phyloP scores from a whole-genome alignment of 2,888 invertebrate genomes.

The Gisinianus flammeolus region DNA sequence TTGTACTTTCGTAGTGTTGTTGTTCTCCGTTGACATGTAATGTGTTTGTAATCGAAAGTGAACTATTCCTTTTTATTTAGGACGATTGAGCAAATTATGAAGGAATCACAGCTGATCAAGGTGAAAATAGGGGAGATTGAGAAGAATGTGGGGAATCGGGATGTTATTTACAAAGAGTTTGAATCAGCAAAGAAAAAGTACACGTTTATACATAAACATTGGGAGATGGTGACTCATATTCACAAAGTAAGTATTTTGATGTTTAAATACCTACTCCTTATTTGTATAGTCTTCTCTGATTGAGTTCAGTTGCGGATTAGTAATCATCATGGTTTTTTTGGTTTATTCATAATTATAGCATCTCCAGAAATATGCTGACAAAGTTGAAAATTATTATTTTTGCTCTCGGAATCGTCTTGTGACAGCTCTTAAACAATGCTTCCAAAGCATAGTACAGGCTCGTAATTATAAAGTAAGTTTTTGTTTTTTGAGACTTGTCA shows the following conservation, averaged over 20 bases:
- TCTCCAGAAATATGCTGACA: background rate
- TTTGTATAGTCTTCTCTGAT: no score
- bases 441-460: slow-evolving; percentile 16
- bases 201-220: background rate
- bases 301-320: no score
- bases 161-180: background rate
- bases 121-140: slow-evolving; percentile 11
- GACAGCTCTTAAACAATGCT: slow-evolving; percentile 28
- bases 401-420: slow-evolving; percentile 21
- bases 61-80: no score
- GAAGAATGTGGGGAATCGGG: slow-evolving; percentile 5
- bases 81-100: background rate
- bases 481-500: background rate
- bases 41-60: background rate
- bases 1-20: background rate
- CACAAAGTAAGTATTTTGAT: background rate
- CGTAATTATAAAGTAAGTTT: slow-evolving; percentile 36
- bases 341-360: background rate
- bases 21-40: background rate
- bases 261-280: no score
- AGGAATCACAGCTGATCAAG: background rate
- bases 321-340: background rate
- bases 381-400: slow-evolving; percentile 8
- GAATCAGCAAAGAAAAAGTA: slow-evolving; percentile 7
- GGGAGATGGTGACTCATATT: background rate